Conservation (phyloP, 2,113 vertebrate species). For the Indri indri region DNA sequence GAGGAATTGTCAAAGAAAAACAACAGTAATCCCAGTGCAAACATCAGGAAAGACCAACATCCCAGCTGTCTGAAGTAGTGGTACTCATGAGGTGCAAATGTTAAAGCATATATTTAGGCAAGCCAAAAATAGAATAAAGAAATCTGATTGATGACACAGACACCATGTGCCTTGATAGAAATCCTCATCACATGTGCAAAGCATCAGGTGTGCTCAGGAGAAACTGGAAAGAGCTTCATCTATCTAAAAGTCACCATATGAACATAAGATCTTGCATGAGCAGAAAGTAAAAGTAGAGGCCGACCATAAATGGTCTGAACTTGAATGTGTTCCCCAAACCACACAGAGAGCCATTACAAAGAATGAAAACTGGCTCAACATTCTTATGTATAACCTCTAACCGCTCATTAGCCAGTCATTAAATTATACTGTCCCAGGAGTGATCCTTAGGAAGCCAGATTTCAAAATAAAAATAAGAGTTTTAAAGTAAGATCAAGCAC, state of each 20-base stretch:
- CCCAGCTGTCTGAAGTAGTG: background rate
- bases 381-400: background rate
- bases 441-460: background rate
- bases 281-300: background rate
- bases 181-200: background rate
- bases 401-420: background rate
- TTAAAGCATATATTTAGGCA: background rate
- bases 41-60: background rate
- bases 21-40: background rate
- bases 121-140: background rate
- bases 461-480: background rate
- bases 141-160: background rate
- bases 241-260: background rate
- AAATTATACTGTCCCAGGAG: background rate
- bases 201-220: background rate
- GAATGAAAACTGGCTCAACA: background rate
- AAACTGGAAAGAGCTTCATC: background rate
- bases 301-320: background rate
- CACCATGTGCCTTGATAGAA: background rate
- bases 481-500: background rate
- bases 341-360: background rate
- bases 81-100: background rate
- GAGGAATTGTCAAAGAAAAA: background rate
- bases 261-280: background rate
- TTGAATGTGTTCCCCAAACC: background rate